Evolutionary conservation across 2,888 invertebrate species (phyloP).

Genomic region (Carpatolechia fugitivella): DNA sequence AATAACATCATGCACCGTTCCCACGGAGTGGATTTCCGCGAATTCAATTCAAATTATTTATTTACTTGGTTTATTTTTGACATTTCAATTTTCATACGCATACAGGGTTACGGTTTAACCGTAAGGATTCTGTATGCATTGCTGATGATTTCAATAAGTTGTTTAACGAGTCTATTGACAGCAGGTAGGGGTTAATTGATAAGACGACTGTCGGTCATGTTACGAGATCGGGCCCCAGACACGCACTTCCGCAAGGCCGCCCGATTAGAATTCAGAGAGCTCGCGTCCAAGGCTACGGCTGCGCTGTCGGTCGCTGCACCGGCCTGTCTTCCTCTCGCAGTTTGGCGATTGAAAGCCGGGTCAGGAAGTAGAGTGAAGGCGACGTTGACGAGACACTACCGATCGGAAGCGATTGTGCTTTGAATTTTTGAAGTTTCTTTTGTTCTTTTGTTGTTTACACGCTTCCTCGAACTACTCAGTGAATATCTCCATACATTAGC

Average conservation of each 20-base stretch:
- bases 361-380: conserved; percentile 73
- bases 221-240: conserved; percentile 64
- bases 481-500: no score
- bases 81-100: no score
- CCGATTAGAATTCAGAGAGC: conserved; percentile 76
- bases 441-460: conserved; percentile 43
- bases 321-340: conserved; percentile 66
- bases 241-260: conserved; percentile 78
- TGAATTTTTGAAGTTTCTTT: conserved; percentile 63
- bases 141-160: no score
- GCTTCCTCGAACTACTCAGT: conserved; percentile 44
- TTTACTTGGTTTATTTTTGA: conserved; percentile 5
- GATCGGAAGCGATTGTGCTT: conserved; percentile 72
- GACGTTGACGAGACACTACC: conserved; percentile 57
- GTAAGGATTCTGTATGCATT: no score
- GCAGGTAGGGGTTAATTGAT: conserved; percentile 39
- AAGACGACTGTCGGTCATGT: conserved; percentile 47
- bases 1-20: conserved; percentile 7
- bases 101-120: no score
- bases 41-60: conserved; percentile 9
- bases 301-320: conserved; percentile 74
- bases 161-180: no score
- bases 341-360: conserved; percentile 56
- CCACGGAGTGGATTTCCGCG: conserved; percentile 8
- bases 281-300: conserved; percentile 72